Evolutionary conservation across 2,888 invertebrate genomes (phyloP), one percentile per base, ranked within the genome.

Genomic region (Glyphotaelius pellucidus): DNA sequence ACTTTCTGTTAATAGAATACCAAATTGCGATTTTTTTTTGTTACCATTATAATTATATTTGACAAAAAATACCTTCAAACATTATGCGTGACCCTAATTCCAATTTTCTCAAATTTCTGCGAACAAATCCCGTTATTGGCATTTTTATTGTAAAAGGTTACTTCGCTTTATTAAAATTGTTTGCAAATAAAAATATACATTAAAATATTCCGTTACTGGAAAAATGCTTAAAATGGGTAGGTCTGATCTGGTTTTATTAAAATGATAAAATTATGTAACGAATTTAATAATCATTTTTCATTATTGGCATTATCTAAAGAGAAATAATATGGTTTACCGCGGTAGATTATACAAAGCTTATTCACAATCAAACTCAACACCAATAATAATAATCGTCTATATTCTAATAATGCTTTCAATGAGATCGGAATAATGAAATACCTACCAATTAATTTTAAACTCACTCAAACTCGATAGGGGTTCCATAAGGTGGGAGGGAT

Each of bases 361-460:
- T 67, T 67, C 25, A 67, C 52, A 67, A 67, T 67, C 52, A 67
- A 67, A 25, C 19, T 67, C 52, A 25, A 67, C 52, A 67, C 19
- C 52, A 67, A 67, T 67, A 67, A 67, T 19, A 67, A 67, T 67
- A 52, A 52, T 5, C 19, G 52, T 52, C 19, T 52, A 52, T 14
- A n/a, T n/a, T n/a, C n/a, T 19, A 19, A 52, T 52, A 19, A 52
- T 67, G 19, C 52, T 67, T 0, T 25, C 52, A 67, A 83, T 32
- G 15, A 5, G 9, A 35, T 83, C 11, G 19, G 31, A 0, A 19
- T 83, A 32, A 83, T 15, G 32, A 30, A 83, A 83, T 83, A 83
- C 83, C 83, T 83, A 83, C 83, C 83, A 35, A 83, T 83, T 83
- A 83, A 32, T 83, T 30, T 35, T 19, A 19, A 83, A 32, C 35